These are phyloP conservation scores for Ptilonorhynchus violaceus DNA, from an alignment of 2,113 vertebrate genomes.

Conservation along the genomic window DNA sequence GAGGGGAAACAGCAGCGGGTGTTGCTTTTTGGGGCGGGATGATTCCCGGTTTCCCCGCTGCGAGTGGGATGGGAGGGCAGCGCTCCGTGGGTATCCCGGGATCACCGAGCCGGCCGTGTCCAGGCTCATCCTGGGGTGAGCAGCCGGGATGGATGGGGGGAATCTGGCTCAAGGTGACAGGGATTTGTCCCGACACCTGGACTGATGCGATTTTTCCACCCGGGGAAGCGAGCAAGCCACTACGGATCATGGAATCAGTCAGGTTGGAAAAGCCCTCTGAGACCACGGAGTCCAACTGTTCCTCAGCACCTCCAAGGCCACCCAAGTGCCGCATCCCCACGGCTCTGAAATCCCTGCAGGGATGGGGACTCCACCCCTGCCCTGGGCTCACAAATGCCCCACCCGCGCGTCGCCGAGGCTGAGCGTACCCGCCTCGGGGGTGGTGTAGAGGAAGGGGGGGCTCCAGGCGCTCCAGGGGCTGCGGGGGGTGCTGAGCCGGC, in stretches of 20 bases:
- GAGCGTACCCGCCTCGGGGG: constrained; percentile 68
- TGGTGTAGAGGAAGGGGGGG: constrained; percentile 39
- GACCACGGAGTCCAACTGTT: fast-evolving
- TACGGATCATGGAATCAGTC: fast-evolving
- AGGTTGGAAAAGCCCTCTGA: background rate
- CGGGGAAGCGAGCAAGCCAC: background rate
- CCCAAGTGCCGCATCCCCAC: fast-evolving
- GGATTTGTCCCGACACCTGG: background rate
- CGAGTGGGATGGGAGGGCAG: fast-evolving
- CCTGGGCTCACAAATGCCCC: background rate
- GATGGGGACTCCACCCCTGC: background rate
- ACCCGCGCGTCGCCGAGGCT: fast-evolving
- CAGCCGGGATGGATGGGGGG: fast-evolving
- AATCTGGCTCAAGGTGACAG: fast-evolving
- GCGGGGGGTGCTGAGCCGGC: background rate
- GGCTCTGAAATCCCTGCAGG: fast-evolving
- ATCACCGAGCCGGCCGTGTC: fast-evolving
- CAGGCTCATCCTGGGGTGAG: fast-evolving
- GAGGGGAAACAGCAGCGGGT: fast-evolving
- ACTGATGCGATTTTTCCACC: background rate
- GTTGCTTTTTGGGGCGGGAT: fast-evolving
- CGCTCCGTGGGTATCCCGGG: fast-evolving
- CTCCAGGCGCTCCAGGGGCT: constrained; percentile 75
- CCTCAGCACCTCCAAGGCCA: background rate
- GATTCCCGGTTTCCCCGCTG: fast-evolving